These are phyloP conservation scores for Oscarella lobularis DNA, from an alignment of 37 sponge, comb jelly and placozoan species.

Conservation along the genomic window DNA sequence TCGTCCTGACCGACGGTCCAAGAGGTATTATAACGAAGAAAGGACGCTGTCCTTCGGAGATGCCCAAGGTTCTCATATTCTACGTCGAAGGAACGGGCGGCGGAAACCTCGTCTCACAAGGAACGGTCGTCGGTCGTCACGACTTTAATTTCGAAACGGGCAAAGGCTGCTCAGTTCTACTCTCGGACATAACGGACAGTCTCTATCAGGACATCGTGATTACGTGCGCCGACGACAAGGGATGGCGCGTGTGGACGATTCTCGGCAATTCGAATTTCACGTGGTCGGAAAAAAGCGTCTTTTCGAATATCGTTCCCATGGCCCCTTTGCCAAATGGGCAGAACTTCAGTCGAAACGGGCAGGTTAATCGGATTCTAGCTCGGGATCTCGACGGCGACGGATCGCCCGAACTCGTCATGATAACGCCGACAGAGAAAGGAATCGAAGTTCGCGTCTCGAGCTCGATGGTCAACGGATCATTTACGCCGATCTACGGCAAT, in stretches of 20 bases:
- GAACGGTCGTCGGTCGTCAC: no score
- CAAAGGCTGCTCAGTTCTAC: background rate
- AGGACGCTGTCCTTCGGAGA: no score
- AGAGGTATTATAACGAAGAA: background rate
- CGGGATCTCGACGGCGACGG: background rate
- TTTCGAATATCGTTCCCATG: background rate
- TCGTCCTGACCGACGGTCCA: background rate
- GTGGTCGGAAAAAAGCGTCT: background rate
- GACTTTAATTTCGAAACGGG: background rate
- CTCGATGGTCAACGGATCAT: background rate
- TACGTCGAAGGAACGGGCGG: background rate
- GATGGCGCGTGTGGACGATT: background rate
- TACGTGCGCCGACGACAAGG: background rate
- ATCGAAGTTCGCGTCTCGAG: background rate
- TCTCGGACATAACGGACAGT: background rate
- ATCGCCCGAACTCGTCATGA: background rate
- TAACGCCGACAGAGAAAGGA: background rate
- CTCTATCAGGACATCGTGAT: background rate
- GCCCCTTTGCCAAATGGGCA: background rate
- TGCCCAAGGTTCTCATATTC: background rate
- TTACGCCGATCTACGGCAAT: no score
- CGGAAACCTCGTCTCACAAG: no score
- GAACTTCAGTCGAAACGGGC: background rate
- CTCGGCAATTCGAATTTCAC: background rate
- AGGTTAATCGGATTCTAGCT: no score